phyloP scores from a whole-genome alignment of 2,888 invertebrate species.

The Sabellastarte sp. region DNA sequence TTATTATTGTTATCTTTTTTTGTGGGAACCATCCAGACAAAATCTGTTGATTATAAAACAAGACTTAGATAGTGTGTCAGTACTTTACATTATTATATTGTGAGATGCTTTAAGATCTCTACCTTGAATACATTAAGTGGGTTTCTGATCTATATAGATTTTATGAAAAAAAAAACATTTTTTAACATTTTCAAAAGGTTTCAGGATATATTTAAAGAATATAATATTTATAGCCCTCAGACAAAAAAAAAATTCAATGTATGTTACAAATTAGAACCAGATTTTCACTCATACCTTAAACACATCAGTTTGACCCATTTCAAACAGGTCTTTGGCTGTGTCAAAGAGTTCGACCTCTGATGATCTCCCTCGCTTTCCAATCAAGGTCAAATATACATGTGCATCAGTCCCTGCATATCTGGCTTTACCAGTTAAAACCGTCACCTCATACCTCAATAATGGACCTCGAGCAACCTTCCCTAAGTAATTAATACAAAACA shows the following conservation, averaged over 20 bases:
- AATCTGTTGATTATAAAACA: not conserved
- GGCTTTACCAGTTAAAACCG: not conserved
- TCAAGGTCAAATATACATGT: not conserved
- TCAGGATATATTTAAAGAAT: too few species aligned
- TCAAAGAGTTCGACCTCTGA: not conserved
- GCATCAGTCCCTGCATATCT: not conserved
- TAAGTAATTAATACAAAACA: too few species aligned
- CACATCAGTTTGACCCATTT: slow-evolving; percentile 1
- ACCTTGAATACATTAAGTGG: too few species aligned
- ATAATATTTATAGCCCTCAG: too few species aligned
- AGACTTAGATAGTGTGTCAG: too few species aligned
- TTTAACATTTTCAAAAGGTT: not conserved
- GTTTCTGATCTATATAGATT: too few species aligned
- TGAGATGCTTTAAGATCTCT: too few species aligned
- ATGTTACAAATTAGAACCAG: too few species aligned
- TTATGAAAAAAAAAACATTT: not conserved
- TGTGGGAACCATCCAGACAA: too few species aligned
- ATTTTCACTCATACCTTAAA: not conserved
- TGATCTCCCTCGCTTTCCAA: slow-evolving; percentile 2
- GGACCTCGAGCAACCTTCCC: not conserved
- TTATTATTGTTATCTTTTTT: too few species aligned
- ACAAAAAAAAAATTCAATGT: too few species aligned
- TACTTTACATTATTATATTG: too few species aligned
- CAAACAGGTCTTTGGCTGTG: not conserved
- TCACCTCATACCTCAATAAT: not conserved